Evolutionary conservation across 2,888 invertebrate genomes (phyloP).

Genomic region (Eupithecia pulchellata): DNA sequence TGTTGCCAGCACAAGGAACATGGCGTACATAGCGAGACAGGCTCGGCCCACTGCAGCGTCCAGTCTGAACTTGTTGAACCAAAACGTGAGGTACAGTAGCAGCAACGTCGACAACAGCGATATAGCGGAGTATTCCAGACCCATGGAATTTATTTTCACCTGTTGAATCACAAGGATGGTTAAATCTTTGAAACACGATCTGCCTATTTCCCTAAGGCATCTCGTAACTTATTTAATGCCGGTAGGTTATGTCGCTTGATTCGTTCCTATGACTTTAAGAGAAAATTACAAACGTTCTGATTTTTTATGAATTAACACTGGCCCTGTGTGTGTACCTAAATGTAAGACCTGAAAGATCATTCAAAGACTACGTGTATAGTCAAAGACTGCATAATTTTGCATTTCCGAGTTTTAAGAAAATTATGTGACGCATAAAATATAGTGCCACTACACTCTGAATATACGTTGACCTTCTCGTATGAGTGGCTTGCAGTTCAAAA

Average conservation of each 20-base stretch:
- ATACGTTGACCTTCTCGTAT: background rate
- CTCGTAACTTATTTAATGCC: background rate
- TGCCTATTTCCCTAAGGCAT: background rate
- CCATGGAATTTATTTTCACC: conserved; percentile 95
- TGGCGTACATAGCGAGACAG: conserved; percentile 94
- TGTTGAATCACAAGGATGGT: conserved; percentile 57
- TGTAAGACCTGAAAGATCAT: background rate
- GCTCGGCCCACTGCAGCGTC: conserved; percentile 94
- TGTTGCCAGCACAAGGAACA: conserved; percentile 94
- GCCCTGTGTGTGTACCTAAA: background rate
- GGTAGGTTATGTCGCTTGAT: background rate
- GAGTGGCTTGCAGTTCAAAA: background rate
- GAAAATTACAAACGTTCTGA: background rate
- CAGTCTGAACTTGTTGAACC: conserved; percentile 94
- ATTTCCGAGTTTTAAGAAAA: background rate
- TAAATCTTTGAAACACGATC: background rate
- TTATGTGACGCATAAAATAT: background rate
- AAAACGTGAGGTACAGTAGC: conserved; percentile 93
- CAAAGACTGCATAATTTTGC: background rate
- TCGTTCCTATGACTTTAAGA: background rate
- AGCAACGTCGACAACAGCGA: conserved; percentile 94
- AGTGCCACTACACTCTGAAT: background rate
- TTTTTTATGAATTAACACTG: background rate
- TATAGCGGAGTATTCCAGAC: conserved; percentile 95
- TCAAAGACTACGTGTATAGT: background rate